Evolutionary conservation across 1,140 invertebrate species (phyloP).

Genomic region (Harlomillsia oculata): DNA sequence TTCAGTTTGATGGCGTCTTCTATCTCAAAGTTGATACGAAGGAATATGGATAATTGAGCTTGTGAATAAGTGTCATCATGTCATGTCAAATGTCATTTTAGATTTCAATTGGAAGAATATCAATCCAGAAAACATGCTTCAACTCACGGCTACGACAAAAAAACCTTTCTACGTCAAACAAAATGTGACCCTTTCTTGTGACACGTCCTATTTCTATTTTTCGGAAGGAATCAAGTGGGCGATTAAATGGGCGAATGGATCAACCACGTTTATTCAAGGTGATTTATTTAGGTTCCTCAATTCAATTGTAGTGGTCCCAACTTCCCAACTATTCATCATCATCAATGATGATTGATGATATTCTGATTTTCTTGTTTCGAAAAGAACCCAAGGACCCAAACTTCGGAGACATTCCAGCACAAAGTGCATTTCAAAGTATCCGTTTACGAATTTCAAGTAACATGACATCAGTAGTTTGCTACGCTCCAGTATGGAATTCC

Average conservation of each 20-base stretch:
- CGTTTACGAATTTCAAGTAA: constrained; percentile 1
- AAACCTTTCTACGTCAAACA: constrained; percentile 12
- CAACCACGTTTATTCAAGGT: constrained; percentile 2
- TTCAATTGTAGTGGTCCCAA: too few relatives aligned
- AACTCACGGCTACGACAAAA: neutral
- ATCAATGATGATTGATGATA: too few relatives aligned
- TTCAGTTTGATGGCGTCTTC: too few relatives aligned
- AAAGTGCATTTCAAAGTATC: constrained; percentile 7
- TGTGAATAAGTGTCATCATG: too few relatives aligned
- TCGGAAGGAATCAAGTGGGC: constrained; percentile 26
- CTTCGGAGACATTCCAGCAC: neutral
- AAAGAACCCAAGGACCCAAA: neutral
- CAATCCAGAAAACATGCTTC: constrained; percentile 21
- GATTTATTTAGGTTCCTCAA: neutral
- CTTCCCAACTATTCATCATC: too few relatives aligned
- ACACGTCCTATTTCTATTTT: constrained; percentile 27
- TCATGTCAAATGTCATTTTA: too few relatives aligned
- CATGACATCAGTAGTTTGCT: constrained; percentile 21
- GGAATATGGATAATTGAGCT: too few relatives aligned
- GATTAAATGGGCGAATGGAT: constrained; percentile 20
- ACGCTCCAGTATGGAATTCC: constrained; percentile 28
- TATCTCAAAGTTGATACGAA: too few relatives aligned
- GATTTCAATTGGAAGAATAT: constrained; percentile 26
- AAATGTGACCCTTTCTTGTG: constrained; percentile 21
- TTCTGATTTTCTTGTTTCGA: neutral